phyloP scores from a whole-genome alignment of 2,888 invertebrate species.

The Lycia hirtaria region DNA sequence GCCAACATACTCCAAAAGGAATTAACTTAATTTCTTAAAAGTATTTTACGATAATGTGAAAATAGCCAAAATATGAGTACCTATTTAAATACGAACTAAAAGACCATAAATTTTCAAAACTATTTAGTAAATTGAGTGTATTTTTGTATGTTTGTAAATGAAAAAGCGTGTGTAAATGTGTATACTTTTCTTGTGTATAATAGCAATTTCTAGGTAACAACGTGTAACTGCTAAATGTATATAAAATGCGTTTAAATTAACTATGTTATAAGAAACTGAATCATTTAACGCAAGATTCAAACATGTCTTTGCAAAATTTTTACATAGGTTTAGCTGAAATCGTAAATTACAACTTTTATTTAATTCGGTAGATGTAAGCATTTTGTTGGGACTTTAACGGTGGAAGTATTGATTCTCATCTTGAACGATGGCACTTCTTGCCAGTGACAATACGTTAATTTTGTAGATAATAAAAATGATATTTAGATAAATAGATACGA shows the following conservation, averaged over 20 bases:
- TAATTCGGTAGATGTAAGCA: neutral
- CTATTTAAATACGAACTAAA: conserved; percentile 11
- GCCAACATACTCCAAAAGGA: neutral
- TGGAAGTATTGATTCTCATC: too few species aligned
- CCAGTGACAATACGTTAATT: conserved; percentile 70
- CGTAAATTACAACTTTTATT: neutral
- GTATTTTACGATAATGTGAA: neutral
- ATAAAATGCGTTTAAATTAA: neutral
- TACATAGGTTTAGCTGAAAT: neutral
- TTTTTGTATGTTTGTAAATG: conserved; percentile 71
- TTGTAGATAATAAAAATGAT: conserved; percentile 33
- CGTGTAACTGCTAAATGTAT: conserved; percentile 8
- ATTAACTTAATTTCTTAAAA: conserved; percentile 4
- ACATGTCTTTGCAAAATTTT: neutral
- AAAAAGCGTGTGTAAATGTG: conserved; percentile 40
- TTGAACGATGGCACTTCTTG: conserved; percentile 56
- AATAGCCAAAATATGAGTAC: conserved; percentile 31
- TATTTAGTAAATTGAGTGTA: conserved; percentile 48
- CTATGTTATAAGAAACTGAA: neutral
- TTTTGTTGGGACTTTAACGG: conserved; percentile 4
- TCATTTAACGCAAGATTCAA: neutral
- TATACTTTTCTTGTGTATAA: conserved; percentile 25
- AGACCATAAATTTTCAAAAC: conserved; percentile 22
- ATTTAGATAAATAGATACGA: too few species aligned
- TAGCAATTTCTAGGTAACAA: conserved; percentile 17